Evolutionary conservation across 2,797 vertebrate species (phyloP).

Genomic region (Melopsittacus undulatus): DNA sequence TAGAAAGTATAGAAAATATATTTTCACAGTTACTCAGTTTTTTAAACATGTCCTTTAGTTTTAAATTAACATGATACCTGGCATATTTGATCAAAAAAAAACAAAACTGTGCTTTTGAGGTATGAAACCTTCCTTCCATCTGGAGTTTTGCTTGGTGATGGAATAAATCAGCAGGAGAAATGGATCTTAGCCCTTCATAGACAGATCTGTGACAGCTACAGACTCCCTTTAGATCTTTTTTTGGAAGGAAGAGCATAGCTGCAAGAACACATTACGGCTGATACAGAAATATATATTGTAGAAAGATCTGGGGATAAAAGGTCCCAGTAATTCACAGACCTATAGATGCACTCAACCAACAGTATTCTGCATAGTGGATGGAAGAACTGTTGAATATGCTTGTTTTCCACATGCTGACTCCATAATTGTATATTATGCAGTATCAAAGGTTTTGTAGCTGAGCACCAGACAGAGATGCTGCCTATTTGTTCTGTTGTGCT

Average conservation of each 20-base stretch:
- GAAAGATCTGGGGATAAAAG: background rate
- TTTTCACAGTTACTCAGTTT: background rate
- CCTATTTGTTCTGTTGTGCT: background rate
- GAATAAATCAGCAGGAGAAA: conserved; percentile 30
- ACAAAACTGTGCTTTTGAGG: background rate
- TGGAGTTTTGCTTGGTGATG: conserved; percentile 17
- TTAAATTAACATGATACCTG: background rate
- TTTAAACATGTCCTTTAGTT: background rate
- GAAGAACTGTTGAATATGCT: background rate
- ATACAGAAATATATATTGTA: background rate
- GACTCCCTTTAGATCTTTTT: background rate
- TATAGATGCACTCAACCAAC: background rate
- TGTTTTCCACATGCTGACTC: background rate
- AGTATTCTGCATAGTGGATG: background rate
- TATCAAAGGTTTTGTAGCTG: background rate
- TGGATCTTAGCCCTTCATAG: background rate
- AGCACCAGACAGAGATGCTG: background rate
- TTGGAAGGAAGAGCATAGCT: background rate
- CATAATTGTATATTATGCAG: background rate
- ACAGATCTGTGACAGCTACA: background rate
- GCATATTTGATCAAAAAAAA: background rate
- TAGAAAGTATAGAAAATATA: background rate
- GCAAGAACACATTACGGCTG: background rate
- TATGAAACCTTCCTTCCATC: conserved; percentile 34
- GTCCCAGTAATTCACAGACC: background rate